These are phyloP conservation scores for Zaprionus tsacasi DNA, from an alignment of 1,140 invertebrate species.

Conservation along the genomic window DNA sequence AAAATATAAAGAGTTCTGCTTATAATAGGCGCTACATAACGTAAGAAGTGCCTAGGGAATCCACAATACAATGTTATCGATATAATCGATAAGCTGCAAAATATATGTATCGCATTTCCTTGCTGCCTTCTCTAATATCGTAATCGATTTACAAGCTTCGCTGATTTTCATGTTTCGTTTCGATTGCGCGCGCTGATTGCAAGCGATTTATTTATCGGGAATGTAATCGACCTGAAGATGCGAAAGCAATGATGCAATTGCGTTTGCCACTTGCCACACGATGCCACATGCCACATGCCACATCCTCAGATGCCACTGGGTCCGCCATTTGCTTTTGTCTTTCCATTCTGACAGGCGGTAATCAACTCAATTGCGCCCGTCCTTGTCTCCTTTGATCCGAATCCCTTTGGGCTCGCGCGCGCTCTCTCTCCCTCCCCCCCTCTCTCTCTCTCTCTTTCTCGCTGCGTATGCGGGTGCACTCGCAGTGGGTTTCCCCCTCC, in stretches of 20 bases:
- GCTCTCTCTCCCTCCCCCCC: no score
- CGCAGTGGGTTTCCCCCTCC: conserved; percentile 16
- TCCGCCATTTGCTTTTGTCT: conserved; percentile 36
- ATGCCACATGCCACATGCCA: no score
- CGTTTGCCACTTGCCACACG: conserved; percentile 12
- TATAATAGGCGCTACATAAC: no score
- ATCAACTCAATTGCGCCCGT: conserved; percentile 43
- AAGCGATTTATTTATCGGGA: conserved; percentile 15
- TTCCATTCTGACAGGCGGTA: conserved; percentile 35
- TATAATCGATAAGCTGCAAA: no score
- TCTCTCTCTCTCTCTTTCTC: no score
- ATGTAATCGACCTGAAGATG: conserved; percentile 19
- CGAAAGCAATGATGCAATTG: conserved; percentile 12
- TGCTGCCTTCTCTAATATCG: background rate
- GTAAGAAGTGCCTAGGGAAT: no score
- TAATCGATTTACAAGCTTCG: background rate
- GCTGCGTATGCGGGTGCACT: conserved; percentile 28
- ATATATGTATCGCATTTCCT: no score
- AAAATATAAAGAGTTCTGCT: no score
- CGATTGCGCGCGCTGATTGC: conserved; percentile 22
- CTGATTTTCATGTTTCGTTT: background rate
- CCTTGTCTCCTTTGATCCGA: conserved; percentile 41
- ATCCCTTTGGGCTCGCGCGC: conserved; percentile 1
- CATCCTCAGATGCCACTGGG: conserved; percentile 16
- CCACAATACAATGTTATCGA: no score